Percentiles rank a stretch among this genome's conserved stretches.
Evolutionary conservation across 2,888 invertebrate species (phyloP).

Genomic region (Epinotia brunnichana): DNA sequence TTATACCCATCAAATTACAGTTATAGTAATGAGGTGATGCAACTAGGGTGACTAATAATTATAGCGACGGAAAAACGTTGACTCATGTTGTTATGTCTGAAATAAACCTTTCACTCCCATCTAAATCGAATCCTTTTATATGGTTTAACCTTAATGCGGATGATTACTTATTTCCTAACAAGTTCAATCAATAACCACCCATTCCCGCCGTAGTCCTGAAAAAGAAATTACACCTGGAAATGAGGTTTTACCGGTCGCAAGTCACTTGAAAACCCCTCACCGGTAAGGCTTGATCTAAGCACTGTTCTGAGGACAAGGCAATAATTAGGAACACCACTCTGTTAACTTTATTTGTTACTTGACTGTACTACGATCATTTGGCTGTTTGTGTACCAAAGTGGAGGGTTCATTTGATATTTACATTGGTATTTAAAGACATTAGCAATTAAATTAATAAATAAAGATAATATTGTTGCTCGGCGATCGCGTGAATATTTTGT

Average conservation of each 20-base stretch:
- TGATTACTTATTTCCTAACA: background rate
- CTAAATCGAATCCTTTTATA: too few species aligned
- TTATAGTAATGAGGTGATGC: too few species aligned
- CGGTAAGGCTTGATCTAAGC: conserved; percentile 20
- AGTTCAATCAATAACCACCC: conserved; percentile 2
- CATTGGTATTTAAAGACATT: background rate
- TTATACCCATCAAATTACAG: too few species aligned
- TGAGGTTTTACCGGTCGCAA: conserved; percentile 30
- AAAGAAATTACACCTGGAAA: conserved; percentile 32
- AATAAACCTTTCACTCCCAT: too few species aligned
- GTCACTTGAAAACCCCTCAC: conserved; percentile 25
- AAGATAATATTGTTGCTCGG: background rate
- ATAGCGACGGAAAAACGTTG: too few species aligned
- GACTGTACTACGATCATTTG: conserved; percentile 11
- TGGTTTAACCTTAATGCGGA: background rate
- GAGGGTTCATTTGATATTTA: background rate
- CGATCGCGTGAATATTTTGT: background rate
- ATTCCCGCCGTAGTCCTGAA: conserved; percentile 1
- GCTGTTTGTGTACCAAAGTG: background rate
- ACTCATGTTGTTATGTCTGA: too few species aligned
- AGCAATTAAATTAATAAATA: background rate
- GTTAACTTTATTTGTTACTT: conserved; percentile 27
- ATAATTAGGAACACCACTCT: conserved; percentile 25
- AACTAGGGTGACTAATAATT: too few species aligned
- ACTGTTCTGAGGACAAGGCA: conserved; percentile 1